Evolutionary conservation across 2,113 vertebrate genomes (phyloP).

Genomic region (Bostrychus sinensis): DNA sequence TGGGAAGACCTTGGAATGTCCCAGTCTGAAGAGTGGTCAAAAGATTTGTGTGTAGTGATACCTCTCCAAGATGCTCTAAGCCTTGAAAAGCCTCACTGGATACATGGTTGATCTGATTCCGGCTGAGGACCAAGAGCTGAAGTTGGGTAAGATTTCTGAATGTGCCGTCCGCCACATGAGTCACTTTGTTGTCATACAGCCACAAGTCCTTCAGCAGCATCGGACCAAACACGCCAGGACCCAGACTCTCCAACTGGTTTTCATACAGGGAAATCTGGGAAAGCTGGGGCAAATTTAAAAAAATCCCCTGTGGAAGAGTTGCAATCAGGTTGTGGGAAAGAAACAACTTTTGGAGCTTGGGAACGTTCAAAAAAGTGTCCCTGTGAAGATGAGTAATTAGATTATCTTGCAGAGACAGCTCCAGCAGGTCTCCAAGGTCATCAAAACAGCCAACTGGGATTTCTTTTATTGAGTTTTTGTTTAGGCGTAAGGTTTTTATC

Average conservation of each 20-base stretch:
- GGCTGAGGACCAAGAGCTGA: slow-evolving; percentile 86
- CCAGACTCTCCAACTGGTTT: slow-evolving; percentile 84
- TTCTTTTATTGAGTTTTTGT: slow-evolving; percentile 83
- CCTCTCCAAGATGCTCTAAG: slow-evolving; percentile 80
- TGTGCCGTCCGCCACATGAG: slow-evolving; percentile 74
- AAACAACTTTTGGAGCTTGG: slow-evolving; percentile 85
- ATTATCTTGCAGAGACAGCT: slow-evolving; percentile 89
- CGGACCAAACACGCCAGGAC: slow-evolving; percentile 82
- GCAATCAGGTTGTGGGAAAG: slow-evolving; percentile 87
- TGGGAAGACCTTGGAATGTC: slow-evolving; percentile 78
- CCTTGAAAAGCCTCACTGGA: slow-evolving; percentile 82
- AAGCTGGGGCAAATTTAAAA: slow-evolving; percentile 82
- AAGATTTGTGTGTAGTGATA: slow-evolving; percentile 88
- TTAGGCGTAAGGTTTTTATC: slow-evolving; percentile 83
- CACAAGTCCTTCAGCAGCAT: slow-evolving; percentile 84
- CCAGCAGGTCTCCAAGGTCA: slow-evolving; percentile 80
- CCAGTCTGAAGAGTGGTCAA: slow-evolving; percentile 76
- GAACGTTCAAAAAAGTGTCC: slow-evolving; percentile 82
- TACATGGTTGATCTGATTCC: slow-evolving; percentile 83
- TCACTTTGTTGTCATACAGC: slow-evolving; percentile 90
- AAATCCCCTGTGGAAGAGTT: slow-evolving; percentile 81
- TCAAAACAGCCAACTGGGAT: slow-evolving; percentile 81
- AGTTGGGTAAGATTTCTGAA: slow-evolving; percentile 86
- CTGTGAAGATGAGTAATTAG: slow-evolving; percentile 77
- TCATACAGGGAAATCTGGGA: slow-evolving; percentile 85